Evolutionary conservation across 2,113 vertebrate species (phyloP), one percentile per base, ranked within the genome.

Genomic region (Pica pica): DNA sequence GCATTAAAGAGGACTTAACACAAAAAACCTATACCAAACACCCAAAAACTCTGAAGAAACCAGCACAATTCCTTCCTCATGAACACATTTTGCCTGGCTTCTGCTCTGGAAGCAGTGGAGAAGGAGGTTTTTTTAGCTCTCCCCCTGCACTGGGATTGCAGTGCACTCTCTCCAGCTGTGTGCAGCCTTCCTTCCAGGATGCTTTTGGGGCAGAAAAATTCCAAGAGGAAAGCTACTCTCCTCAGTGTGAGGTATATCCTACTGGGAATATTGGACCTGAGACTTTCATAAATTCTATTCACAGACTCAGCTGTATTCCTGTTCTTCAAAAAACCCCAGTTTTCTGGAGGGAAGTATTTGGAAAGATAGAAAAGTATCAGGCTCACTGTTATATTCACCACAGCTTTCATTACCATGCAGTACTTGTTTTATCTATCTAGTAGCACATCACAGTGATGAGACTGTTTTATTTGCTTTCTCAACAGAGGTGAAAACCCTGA

Each of bases 11-110:
- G 39, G 23, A 23, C 10, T 46, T 30, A 33, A 22, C 31, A 17
- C 4, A 35, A 17, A 20, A 42, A 31, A 24, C 9, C 21, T 31
- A 22, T 1, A 9, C 24, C 6, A 13, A 82, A 31, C 24, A 13
- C 26, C 5, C 4, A 39, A 6, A 5, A 46, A n/a, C 55, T 27
- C 10, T 30, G 16, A 33, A 7, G 22, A 27, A 30, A 12, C 10
- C 19, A 57, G 2, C 14, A 26, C 11, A 67, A 8, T 7, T 68
- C 12, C 11, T 33, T 53, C 19, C 14, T 10, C 13, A 3, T 15
- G 21, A 2, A 21, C 14, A 0, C 0, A 0, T 18, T 83, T 44
- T 10, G 22, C 14, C 15, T 19, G 5, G 2, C 11, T 46, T 33
- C 16, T 9, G 24, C 27, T 28, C 47, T 33, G 35, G 37, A 13